phyloP scores from a whole-genome alignment of 35 echinoderm and acorn worm species.

The Anneissia japonica region DNA sequence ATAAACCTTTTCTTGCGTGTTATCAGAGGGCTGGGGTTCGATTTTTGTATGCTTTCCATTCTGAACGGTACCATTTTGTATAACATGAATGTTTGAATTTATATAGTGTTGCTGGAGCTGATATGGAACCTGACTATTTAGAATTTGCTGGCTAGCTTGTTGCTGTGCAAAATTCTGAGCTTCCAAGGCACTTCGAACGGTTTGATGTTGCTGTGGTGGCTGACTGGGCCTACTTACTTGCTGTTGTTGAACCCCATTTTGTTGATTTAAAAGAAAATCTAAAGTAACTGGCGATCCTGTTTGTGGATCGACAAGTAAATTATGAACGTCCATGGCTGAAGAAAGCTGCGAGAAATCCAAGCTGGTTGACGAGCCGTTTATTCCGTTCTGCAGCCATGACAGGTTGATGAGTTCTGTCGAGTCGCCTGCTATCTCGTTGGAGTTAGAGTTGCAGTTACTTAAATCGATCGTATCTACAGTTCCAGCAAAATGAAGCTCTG shows the following conservation, averaged over 20 bases:
- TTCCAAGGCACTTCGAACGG: neutral
- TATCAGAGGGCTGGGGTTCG: slow-evolving; percentile 20
- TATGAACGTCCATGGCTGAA: slow-evolving; percentile 44
- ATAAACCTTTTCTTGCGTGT: slow-evolving; percentile 56
- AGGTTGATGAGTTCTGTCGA: slow-evolving; percentile 32
- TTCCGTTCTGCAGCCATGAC: slow-evolving; percentile 17
- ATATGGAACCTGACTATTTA: slow-evolving; percentile 8
- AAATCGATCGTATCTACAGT: slow-evolving; percentile 4
- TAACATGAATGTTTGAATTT: slow-evolving; percentile 37
- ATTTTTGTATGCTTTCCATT: slow-evolving; percentile 15
- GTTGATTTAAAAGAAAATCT: neutral
- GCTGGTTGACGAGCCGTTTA: slow-evolving; percentile 24
- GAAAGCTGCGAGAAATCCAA: slow-evolving; percentile 57
- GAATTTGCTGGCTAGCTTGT: slow-evolving; percentile 18
- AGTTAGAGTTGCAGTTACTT: neutral
- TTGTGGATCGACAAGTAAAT: slow-evolving; percentile 84
- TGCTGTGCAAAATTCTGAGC: slow-evolving; percentile 17
- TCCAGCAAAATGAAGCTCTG: slow-evolving; percentile 21
- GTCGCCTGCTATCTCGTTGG: slow-evolving; percentile 38
- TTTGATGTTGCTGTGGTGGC: slow-evolving; percentile 1
- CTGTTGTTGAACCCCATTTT: slow-evolving; percentile 6
- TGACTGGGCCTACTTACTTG: slow-evolving; percentile 13
- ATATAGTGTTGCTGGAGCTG: slow-evolving; percentile 13
- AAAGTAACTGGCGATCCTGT: slow-evolving; percentile 54
- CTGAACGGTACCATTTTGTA: slow-evolving; percentile 34